Evolutionary conservation across 2,888 invertebrate genomes (phyloP).

Genomic region (Eledona agricola): DNA sequence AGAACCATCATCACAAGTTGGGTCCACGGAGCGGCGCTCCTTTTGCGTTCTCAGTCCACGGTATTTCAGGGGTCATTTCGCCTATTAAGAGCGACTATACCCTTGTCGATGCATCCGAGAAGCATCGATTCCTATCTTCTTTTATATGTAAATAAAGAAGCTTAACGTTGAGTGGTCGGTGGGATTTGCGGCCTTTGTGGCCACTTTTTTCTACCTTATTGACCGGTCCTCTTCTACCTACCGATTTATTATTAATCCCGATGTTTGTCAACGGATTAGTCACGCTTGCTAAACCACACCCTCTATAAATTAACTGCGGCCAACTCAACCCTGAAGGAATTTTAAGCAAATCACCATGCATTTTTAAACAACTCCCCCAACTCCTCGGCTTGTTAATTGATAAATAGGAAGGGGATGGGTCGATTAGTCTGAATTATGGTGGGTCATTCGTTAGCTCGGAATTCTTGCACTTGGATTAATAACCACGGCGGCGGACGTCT

Average conservation of each 20-base stretch:
- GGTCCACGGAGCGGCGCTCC: background rate
- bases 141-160: constrained; percentile 28
- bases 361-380: too few species aligned
- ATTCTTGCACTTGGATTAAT: too few species aligned
- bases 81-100: constrained; percentile 10
- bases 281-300: constrained; percentile 36
- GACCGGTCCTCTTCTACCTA: constrained; percentile 38
- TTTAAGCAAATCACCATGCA: too few species aligned
- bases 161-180: constrained; percentile 35
- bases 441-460: too few species aligned
- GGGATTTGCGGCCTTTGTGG: constrained; percentile 45
- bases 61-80: constrained; percentile 9
- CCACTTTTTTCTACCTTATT: constrained; percentile 39
- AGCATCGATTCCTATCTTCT: constrained; percentile 36
- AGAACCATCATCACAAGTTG: background rate
- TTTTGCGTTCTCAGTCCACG: background rate
- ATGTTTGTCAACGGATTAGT: constrained; percentile 41
- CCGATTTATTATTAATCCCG: constrained; percentile 43
- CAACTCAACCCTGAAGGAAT: too few species aligned
- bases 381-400: too few species aligned
- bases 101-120: constrained; percentile 4
- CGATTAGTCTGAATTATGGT: too few species aligned
- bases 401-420: too few species aligned
- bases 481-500: too few species aligned
- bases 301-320: too few species aligned